A percentile compares a stretch with the other conserved stretches of the same genome.
phyloP scores from a whole-genome alignment of 2,888 invertebrate genomes.

The Trachelus tabidus region DNA sequence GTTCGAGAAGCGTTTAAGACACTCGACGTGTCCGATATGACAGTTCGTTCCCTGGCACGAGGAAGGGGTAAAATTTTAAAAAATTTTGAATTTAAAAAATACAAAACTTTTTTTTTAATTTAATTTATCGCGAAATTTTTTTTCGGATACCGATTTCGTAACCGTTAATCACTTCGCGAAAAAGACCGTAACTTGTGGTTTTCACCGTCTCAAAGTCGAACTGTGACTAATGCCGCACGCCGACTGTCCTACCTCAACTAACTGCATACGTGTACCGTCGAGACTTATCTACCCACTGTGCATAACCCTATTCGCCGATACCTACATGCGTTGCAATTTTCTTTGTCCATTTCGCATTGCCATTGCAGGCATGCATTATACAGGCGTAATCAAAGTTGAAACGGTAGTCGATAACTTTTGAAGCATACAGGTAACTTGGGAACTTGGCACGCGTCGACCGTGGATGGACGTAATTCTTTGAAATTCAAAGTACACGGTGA shows the following conservation, averaged over 20 bases:
- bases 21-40: neutral
- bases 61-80: too few species aligned
- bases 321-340: constrained; percentile 5
- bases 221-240: constrained; percentile 45
- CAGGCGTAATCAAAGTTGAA: neutral
- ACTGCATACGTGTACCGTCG: constrained; percentile 22
- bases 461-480: neutral
- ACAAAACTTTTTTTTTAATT: too few species aligned
- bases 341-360: constrained; percentile 2
- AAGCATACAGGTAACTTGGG: neutral
- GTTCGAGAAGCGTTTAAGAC: neutral
- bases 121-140: neutral
- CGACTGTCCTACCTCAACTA: constrained; percentile 31
- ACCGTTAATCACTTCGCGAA: neutral
- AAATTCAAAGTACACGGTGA: neutral
- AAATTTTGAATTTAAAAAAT: too few species aligned
- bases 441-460: neutral
- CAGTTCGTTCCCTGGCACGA: constrained; percentile 18
- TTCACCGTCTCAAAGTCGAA: constrained; percentile 27
- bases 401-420: neutral
- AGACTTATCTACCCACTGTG: constrained; percentile 38
- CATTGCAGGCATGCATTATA: neutral
- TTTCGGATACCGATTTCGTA: neutral
- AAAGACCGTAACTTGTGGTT: neutral
- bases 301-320: constrained; percentile 30